phyloP scores from a whole-genome alignment of 2,797 vertebrate genomes.

The Smutsia temminckii region DNA sequence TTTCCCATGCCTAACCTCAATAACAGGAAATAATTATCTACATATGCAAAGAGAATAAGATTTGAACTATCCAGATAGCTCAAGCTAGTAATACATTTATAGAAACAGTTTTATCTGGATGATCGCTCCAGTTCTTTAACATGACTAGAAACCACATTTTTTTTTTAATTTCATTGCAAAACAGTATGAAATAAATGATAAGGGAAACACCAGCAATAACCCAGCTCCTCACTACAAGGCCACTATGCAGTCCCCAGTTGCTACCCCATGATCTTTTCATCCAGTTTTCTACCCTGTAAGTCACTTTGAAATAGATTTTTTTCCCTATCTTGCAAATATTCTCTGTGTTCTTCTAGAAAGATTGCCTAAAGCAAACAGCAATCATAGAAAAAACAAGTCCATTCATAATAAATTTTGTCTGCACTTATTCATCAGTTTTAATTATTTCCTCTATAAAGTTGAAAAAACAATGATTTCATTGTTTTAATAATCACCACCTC shows the following conservation, averaged over 20 bases:
- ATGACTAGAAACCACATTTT: not conserved
- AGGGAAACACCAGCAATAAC: not conserved
- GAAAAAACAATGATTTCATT: not conserved
- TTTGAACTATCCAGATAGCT: not conserved
- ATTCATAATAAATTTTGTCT: not conserved
- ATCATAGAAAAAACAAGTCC: not conserved
- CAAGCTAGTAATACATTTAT: not conserved
- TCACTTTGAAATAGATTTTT: not conserved
- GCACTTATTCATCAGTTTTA: not conserved
- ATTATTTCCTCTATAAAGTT: not conserved
- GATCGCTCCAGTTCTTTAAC: not conserved
- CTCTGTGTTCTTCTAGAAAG: not conserved
- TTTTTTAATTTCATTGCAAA: conserved; percentile 1
- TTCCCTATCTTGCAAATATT: not conserved
- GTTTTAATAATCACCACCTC: not conserved
- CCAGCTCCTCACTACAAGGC: not conserved
- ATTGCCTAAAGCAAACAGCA: not conserved
- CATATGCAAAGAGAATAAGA: not conserved
- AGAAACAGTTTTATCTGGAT: not conserved
- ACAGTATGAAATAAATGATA: conserved; percentile 2
- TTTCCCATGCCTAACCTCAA: not conserved
- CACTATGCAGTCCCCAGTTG: too few species aligned
- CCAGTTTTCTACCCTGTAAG: not conserved
- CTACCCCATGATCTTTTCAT: not conserved
- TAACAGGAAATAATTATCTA: not conserved